Conservation (phyloP, 2,797 vertebrate genomes). For the Scleropages formosus region DNA sequence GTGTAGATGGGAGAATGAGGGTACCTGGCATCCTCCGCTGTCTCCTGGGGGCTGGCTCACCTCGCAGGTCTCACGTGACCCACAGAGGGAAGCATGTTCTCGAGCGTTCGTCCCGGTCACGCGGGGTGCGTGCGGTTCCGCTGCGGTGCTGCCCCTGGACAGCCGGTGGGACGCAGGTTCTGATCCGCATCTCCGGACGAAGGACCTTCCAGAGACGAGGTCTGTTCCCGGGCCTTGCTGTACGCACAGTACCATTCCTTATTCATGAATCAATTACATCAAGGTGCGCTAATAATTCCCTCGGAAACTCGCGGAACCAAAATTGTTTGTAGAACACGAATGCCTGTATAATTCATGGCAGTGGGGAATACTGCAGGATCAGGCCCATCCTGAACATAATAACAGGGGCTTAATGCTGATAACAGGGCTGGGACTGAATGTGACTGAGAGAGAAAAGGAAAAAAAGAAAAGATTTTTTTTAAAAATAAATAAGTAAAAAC, state of each 20-base stretch:
- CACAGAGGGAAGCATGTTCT: slow-evolving; percentile 37
- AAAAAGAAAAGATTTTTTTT: neutral
- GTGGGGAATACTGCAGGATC: slow-evolving; percentile 51
- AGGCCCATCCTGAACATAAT: slow-evolving; percentile 61
- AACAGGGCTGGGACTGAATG: slow-evolving; percentile 43
- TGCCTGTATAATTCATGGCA: slow-evolving; percentile 57
- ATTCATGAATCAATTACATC: slow-evolving; percentile 69
- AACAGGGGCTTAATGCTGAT: slow-evolving; percentile 68
- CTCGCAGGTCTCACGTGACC: slow-evolving; percentile 41
- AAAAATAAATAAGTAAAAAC: neutral
- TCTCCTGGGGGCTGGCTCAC: neutral
- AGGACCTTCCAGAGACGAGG: slow-evolving; percentile 73
- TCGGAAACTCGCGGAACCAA: slow-evolving; percentile 66
- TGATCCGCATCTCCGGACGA: slow-evolving; percentile 55
- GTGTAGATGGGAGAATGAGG: neutral
- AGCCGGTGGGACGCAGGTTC: slow-evolving; percentile 65
- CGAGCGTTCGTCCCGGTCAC: slow-evolving; percentile 55
- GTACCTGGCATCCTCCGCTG: slow-evolving; percentile 33
- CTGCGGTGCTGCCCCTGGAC: slow-evolving; percentile 58
- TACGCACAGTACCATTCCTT: slow-evolving; percentile 68
- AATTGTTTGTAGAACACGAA: slow-evolving; percentile 72
- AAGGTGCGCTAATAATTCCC: slow-evolving; percentile 77
- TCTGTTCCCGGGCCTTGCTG: slow-evolving; percentile 55
- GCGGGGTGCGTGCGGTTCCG: slow-evolving; percentile 67
- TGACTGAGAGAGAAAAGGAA: slow-evolving; percentile 15